These are phyloP conservation scores for Lucinisca nassula DNA, from an alignment of 2,888 invertebrate genomes.

Conservation along the genomic window DNA sequence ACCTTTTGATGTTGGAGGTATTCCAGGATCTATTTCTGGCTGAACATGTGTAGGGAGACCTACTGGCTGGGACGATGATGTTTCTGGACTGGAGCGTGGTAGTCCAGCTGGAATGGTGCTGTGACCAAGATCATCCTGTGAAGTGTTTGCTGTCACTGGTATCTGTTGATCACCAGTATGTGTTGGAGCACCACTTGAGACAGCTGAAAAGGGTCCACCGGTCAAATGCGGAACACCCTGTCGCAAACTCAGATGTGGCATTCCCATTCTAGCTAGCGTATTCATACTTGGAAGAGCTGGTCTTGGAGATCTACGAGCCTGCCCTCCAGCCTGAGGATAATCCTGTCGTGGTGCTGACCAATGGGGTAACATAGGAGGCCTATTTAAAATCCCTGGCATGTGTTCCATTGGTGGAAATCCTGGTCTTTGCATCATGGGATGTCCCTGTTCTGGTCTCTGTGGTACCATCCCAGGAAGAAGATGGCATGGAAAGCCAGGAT, in stretches of 20 bases:
- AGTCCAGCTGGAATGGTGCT: slow-evolving; percentile 7
- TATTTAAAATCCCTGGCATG: slow-evolving; percentile 36
- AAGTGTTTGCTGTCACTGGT: not conserved
- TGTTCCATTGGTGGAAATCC: slow-evolving; percentile 48
- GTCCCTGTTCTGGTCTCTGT: slow-evolving; percentile 28
- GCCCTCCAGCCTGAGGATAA: not conserved
- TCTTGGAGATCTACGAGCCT: slow-evolving; percentile 36
- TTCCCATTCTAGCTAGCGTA: not conserved
- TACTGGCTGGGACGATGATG: slow-evolving; percentile 1
- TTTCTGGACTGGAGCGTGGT: not conserved
- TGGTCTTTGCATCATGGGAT: slow-evolving; percentile 20
- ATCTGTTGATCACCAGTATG: not conserved
- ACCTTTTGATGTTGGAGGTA: not conserved
- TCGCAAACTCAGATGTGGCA: slow-evolving; percentile 6
- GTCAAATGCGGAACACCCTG: not conserved
- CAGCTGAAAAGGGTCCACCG: not conserved
- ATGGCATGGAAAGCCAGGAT: not conserved
- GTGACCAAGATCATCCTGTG: slow-evolving; percentile 13
- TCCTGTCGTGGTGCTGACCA: slow-evolving; percentile 61
- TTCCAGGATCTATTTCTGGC: not conserved
- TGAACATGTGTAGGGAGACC: not conserved
- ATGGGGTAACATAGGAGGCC: slow-evolving; percentile 61
- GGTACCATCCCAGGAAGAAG: slow-evolving; percentile 27
- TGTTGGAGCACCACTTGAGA: not conserved
- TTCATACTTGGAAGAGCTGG: slow-evolving; percentile 21